A percentile compares a stretch with the other conserved stretches of the same genome.
phyloP scores from a whole-genome alignment of 2,797 vertebrate genomes.

The Rousettus madagascariensis region DNA sequence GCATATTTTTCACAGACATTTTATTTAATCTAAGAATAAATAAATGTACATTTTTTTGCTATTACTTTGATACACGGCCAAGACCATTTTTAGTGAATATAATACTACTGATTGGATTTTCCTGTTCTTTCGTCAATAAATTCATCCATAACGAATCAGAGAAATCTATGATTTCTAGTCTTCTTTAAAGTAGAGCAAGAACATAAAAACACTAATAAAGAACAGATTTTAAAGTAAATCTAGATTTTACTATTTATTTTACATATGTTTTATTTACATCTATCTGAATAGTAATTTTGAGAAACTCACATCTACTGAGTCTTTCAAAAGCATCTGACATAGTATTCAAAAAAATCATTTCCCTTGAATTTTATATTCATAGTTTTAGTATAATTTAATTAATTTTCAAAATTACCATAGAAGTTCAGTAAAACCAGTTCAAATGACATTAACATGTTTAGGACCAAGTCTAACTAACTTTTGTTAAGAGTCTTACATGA shows the following conservation, averaged over 20 bases:
- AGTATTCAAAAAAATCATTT: not conserved
- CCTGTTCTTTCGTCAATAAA: not conserved
- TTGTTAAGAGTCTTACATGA: not conserved
- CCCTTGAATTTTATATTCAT: not conserved
- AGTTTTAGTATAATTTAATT: slow-evolving; percentile 23
- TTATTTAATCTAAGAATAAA: slow-evolving; percentile 31
- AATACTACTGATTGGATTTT: not conserved
- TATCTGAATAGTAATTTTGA: slow-evolving; percentile 32
- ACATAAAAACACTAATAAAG: not conserved
- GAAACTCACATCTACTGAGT: not conserved
- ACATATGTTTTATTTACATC: not conserved
- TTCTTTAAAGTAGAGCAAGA: not conserved
- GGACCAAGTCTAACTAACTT: not conserved
- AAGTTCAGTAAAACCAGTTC: not conserved
- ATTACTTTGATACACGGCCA: not conserved
- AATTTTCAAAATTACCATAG: not conserved
- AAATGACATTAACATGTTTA: not conserved
- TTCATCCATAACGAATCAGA: not conserved
- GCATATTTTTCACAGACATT: not conserved
- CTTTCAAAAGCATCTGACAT: slow-evolving; percentile 37
- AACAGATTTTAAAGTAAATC: not conserved
- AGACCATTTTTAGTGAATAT: not conserved
- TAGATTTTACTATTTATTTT: slow-evolving; percentile 29
- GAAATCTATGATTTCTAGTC: not conserved
- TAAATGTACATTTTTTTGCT: not conserved